phyloP scores from a whole-genome alignment of 2,888 invertebrate species.

The Stictocephala bisonia region DNA sequence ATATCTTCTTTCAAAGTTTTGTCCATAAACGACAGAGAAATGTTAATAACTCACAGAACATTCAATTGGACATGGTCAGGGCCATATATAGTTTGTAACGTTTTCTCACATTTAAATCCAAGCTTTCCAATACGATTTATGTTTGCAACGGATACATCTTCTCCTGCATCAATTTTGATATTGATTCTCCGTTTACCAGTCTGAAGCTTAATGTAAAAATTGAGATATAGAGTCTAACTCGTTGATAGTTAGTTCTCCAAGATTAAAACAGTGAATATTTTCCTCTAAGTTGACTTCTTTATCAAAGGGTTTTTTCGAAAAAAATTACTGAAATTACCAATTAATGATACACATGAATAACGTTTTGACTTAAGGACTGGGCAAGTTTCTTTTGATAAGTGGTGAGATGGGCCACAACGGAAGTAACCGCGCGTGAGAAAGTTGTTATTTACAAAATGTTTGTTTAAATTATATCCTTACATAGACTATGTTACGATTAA shows the following conservation, averaged over 20 bases:
- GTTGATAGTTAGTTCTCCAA: constrained; percentile 7
- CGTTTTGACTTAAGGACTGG: neutral
- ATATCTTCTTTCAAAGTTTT: neutral
- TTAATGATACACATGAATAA: neutral
- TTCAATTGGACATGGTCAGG: constrained; percentile 4
- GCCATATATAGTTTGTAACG: neutral
- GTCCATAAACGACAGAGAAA: neutral
- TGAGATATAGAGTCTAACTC: neutral
- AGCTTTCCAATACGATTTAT: neutral
- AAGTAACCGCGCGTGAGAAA: neutral
- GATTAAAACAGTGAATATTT: neutral
- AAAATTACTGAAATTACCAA: constrained; percentile 2
- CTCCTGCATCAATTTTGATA: constrained; percentile 5
- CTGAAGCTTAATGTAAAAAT: neutral
- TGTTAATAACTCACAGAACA: neutral
- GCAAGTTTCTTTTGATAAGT: neutral
- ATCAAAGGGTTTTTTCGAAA: neutral
- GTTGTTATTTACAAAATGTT: too few relatives aligned
- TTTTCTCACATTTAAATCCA: neutral
- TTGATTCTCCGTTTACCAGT: neutral
- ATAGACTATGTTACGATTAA: too few relatives aligned
- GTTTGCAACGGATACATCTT: neutral
- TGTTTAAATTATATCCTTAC: too few relatives aligned
- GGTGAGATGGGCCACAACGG: neutral
- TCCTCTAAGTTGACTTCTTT: neutral